These are phyloP conservation scores for Probosciger aterrimus DNA, from an alignment of 2,113 vertebrate species.

Conservation along the genomic window DNA sequence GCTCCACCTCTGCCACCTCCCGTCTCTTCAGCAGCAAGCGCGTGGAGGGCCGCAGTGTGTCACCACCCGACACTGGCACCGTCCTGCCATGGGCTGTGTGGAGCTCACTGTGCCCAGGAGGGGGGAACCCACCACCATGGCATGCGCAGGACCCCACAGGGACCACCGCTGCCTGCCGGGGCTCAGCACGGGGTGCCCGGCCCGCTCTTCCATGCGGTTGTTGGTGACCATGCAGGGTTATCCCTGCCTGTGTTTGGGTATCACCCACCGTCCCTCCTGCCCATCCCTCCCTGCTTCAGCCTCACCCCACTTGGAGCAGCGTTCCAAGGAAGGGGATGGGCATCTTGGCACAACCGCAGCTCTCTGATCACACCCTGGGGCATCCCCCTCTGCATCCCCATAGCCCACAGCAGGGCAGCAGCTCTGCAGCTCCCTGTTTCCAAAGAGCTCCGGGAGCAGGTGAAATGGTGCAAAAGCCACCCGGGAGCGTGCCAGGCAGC, in stretches of 20 bases:
- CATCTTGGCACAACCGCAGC: background rate
- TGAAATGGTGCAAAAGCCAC: background rate
- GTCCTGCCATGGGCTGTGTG: background rate
- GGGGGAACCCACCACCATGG: rapidly evolving
- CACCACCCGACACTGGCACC: background rate
- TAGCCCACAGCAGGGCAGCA: background rate
- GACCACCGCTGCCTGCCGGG: rapidly evolving
- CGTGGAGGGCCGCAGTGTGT: background rate
- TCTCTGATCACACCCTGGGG: background rate
- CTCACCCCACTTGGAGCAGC: background rate
- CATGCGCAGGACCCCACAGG: rapidly evolving
- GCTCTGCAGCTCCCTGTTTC: background rate
- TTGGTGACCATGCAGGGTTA: too few species aligned
- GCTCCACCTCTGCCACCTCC: slow-evolving; percentile 51
- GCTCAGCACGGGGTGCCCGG: rapidly evolving
- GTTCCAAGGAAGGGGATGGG: background rate
- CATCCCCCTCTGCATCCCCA: background rate
- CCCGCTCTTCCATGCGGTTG: rapidly evolving
- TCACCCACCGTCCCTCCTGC: background rate
- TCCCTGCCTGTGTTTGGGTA: rapidly evolving
- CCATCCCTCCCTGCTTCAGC: background rate
- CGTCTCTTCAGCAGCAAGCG: slow-evolving; percentile 69
- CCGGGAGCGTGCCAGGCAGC: background rate
- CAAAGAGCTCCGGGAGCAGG: background rate
- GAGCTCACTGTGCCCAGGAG: background rate